Base-by-base conservation (phyloP, 92 coral and sea anemone species). In the Phenganax stokvisi region DNA sequence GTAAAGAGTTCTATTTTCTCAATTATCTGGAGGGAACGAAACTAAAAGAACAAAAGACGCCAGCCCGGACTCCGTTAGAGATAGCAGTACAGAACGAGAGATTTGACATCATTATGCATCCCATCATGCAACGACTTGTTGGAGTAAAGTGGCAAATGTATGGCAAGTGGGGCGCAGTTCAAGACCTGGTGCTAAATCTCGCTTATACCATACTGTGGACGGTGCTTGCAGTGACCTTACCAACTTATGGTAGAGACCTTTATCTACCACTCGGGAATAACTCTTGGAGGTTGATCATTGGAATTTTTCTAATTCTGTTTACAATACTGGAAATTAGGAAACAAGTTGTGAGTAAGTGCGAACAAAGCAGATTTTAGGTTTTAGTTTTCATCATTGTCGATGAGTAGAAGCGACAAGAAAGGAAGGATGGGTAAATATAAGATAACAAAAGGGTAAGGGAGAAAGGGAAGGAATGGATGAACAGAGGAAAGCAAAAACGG, bases 51-150 rank as follows among this genome's bases (percentile, higher is more conserved):
- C 54, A 65, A 37, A 74, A 72, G 52, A 57, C 84, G 31, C 88
- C 96, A 65, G 67, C 80, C 68, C 78, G 81, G 25, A 86, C 89
- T 15, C 90, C 89, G 27, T 58, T 86, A 56, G 84, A 82, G 74
- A 82, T 87, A 6, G 89, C 84, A 28, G 92, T 89, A 12, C 86
- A 89, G 58, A 85, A 84, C 67, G 77, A 73, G 56, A 80, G 90
- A 83, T 89, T 78, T 77, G 90, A 87, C 83, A 71, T 89, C 60
- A 70, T 89, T 60, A 72, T 87, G 92, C 92, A 89, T 75, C 92
- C 92, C 27, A 81, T 88, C 59, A 85, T 89, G 75, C 89, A 85
- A 53, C 89, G 90, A 47, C 81, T 89, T 53, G 85, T 89, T 25
- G 89, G 81, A 12, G 85, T 87, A 9, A 87, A 89, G 77, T 89